Evolutionary conservation across 2,797 vertebrate genomes (phyloP).

Genomic region (Sebastes diaconus): DNA sequence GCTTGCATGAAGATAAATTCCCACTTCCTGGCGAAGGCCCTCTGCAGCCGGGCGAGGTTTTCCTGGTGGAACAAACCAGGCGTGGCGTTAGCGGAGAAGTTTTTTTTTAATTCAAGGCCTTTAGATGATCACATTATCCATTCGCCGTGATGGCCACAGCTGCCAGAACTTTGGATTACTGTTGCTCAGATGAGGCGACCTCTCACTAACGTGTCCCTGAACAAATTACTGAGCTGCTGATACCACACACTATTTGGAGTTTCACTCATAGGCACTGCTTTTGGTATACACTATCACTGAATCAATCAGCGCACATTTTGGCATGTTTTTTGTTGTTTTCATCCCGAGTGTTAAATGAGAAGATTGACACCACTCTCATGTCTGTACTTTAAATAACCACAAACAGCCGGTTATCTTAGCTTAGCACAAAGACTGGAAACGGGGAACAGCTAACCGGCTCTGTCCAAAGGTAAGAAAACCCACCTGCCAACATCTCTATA

Average conservation of each 20-base stretch:
- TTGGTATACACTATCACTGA: background rate
- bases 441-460: background rate
- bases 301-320: no score
- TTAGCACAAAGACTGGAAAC: background rate
- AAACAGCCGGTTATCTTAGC: background rate
- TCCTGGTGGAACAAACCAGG: constrained; percentile 83
- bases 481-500: background rate
- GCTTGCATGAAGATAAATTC: constrained; percentile 99
- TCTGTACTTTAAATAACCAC: background rate
- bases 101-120: constrained; percentile 33
- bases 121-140: constrained; percentile 24
- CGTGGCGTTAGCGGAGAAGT: background rate
- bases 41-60: constrained; percentile 94
- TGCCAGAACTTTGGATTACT: constrained; percentile 6
- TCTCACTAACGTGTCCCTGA: background rate
- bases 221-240: background rate
- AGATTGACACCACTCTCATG: background rate
- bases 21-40: constrained; percentile 96
- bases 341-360: background rate
- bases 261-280: background rate
- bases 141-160: background rate
- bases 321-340: no score
- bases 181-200: background rate
- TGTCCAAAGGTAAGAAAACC: background rate
- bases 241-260: background rate